Percentiles rank a stretch among this genome's conserved stretches.
Evolutionary conservation across 2,888 invertebrate genomes (phyloP).

Genomic region (Aricia artaxerxes): DNA sequence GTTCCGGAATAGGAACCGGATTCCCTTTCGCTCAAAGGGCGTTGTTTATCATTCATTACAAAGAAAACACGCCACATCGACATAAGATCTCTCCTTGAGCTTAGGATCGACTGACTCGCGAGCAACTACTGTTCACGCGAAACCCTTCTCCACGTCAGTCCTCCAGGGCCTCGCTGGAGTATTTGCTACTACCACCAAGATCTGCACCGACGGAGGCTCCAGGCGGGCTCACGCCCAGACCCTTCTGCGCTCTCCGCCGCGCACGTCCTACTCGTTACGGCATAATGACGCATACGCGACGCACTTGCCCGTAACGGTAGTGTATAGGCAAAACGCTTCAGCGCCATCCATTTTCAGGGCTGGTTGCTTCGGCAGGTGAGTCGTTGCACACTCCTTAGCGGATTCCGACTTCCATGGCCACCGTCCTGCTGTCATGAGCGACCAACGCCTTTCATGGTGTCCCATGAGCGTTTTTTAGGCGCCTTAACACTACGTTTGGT

Average conservation of each 20-base stretch:
- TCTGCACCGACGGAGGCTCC: constrained; percentile 79
- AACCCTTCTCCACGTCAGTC: constrained; percentile 1
- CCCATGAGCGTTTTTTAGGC: constrained; percentile 79
- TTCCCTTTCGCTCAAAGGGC: constrained; percentile 77
- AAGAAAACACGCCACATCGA: constrained; percentile 56
- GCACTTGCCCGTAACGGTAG: constrained; percentile 65
- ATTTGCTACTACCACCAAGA: constrained; percentile 88
- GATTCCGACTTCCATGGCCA: constrained; percentile 88
- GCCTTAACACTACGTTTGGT: constrained; percentile 86
- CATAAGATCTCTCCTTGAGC: constrained; percentile 51
- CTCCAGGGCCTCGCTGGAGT: constrained; percentile 67
- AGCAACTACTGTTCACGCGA: constrained; percentile 71
- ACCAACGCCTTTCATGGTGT: constrained; percentile 76
- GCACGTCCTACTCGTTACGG: constrained; percentile 82
- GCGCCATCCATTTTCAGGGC: constrained; percentile 85
- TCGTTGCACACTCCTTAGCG: constrained; percentile 80
- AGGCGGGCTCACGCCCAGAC: constrained; percentile 67
- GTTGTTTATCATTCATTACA: constrained; percentile 47
- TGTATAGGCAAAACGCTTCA: constrained; percentile 74
- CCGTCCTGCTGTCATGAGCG: constrained; percentile 84
- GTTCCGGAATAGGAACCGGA: constrained; percentile 82
- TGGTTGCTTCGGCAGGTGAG: constrained; percentile 84
- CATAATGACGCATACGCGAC: constrained; percentile 57
- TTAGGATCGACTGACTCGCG: constrained; percentile 81
- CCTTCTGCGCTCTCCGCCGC: constrained; percentile 66